Evolutionary conservation across 2,113 vertebrate species (phyloP).

Genomic region (Colossoma macropomum): DNA sequence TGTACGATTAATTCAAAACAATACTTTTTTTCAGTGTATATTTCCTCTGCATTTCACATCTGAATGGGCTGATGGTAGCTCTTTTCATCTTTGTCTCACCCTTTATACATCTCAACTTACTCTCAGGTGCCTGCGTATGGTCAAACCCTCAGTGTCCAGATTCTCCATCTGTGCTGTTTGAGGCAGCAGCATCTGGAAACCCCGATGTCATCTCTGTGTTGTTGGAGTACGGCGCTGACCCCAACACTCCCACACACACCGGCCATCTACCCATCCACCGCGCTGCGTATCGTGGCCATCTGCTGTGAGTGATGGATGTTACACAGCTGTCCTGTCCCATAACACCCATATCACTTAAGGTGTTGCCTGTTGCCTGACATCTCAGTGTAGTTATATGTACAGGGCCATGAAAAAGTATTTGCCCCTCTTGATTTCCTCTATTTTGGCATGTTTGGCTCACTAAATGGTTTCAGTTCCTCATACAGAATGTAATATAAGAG

Average conservation of each 20-base stretch:
- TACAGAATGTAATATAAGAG: too few species aligned
- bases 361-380: too few species aligned
- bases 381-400: too few species aligned
- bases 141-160: conserved; percentile 80
- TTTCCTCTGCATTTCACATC: too few species aligned
- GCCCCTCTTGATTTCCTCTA: too few species aligned
- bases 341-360: neutral
- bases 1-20: too few species aligned
- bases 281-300: conserved; percentile 90
- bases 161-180: conserved; percentile 86
- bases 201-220: conserved; percentile 87
- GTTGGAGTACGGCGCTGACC: conserved; percentile 89
- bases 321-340: conserved; percentile 1
- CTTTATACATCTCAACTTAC: neutral
- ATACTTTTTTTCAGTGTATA: too few species aligned
- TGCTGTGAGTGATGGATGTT: conserved; percentile 81
- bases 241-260: conserved; percentile 87
- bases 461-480: too few species aligned
- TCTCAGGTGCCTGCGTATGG: conserved; percentile 83
- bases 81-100: neutral
- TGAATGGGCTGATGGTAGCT: too few species aligned
- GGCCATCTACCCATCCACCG: conserved; percentile 94
- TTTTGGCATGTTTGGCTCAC: too few species aligned
- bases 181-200: conserved; percentile 90
- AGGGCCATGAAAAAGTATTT: too few species aligned